These are phyloP conservation scores for Hyalella azteca DNA, from an alignment of 2,888 invertebrate species.

Conservation along the genomic window DNA sequence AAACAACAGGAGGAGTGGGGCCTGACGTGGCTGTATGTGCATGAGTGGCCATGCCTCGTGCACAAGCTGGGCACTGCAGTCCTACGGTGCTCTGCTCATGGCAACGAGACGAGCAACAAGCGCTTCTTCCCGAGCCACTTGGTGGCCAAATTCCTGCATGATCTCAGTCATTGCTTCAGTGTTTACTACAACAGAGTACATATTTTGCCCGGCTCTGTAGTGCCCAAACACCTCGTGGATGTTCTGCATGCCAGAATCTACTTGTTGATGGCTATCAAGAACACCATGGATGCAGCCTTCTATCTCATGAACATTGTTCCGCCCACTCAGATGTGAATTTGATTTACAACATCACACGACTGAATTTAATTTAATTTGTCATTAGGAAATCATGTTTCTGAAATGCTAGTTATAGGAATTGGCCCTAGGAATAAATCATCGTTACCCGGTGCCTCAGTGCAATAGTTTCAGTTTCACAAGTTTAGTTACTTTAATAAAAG, in stretches of 20 bases:
- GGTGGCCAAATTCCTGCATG: conserved; percentile 21
- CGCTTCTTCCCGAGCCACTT: not conserved
- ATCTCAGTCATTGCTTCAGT: conserved; percentile 17
- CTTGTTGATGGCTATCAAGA: conserved; percentile 6
- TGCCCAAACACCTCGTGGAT: not conserved
- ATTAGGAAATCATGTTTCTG: too few species aligned
- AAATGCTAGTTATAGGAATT: too few species aligned
- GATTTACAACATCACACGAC: too few species aligned
- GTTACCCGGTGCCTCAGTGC: too few species aligned
- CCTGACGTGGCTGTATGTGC: conserved; percentile 12
- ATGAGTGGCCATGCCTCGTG: not conserved
- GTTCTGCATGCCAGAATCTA: not conserved
- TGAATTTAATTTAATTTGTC: too few species aligned
- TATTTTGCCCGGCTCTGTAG: conserved; percentile 5
- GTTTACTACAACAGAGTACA: conserved; percentile 36
- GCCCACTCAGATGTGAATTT: conserved; percentile 42
- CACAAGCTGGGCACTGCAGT: not conserved
- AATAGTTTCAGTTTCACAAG: too few species aligned
- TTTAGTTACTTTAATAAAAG: too few species aligned
- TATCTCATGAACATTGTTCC: conserved; percentile 2
- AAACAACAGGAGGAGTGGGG: conserved; percentile 35
- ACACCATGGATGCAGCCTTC: conserved; percentile 15
- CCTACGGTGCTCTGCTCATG: not conserved
- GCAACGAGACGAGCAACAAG: not conserved
- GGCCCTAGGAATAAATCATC: too few species aligned